A percentile compares a stretch with the other conserved stretches of the same genome.
Evolutionary conservation across 1,140 invertebrate genomes (phyloP).

Genomic region (Nylanderia fulva): DNA sequence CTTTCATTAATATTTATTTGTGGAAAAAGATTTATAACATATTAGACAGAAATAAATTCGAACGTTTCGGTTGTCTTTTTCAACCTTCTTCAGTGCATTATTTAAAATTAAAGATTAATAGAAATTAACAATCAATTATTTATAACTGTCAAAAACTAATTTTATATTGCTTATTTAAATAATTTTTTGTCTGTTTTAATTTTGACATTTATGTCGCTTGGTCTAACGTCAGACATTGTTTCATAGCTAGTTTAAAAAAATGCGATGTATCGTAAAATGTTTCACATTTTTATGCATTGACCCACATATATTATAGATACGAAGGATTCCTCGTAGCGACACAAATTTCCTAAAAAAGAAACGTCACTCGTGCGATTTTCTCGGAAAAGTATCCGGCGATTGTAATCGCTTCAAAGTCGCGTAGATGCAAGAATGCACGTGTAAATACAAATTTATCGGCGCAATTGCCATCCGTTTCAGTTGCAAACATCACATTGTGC

Average conservation of each 20-base stretch:
- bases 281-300: slow-evolving; percentile 40
- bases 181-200: background rate
- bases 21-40: no score
- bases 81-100: no score
- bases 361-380: slow-evolving; percentile 18
- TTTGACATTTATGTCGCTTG: background rate
- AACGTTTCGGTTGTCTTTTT: no score
- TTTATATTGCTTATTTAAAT: background rate
- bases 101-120: no score
- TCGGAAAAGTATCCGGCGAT: slow-evolving; percentile 28
- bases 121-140: no score
- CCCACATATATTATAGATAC: slow-evolving; percentile 44
- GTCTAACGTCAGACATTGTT: background rate
- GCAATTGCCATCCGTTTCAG: slow-evolving; percentile 32
- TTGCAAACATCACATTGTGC: slow-evolving; percentile 21
- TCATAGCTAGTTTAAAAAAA: background rate
- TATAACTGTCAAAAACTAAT: no score
- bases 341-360: slow-evolving; percentile 60
- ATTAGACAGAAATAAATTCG: no score
- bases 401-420: background rate
- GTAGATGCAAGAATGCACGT: background rate
- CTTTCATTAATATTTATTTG: no score
- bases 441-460: slow-evolving; percentile 2
- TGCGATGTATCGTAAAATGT: slow-evolving; percentile 10
- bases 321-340: slow-evolving; percentile 35